Evolutionary conservation across 2,113 vertebrate genomes (phyloP).

Genomic region (Chroicocephalus ridibundus): DNA sequence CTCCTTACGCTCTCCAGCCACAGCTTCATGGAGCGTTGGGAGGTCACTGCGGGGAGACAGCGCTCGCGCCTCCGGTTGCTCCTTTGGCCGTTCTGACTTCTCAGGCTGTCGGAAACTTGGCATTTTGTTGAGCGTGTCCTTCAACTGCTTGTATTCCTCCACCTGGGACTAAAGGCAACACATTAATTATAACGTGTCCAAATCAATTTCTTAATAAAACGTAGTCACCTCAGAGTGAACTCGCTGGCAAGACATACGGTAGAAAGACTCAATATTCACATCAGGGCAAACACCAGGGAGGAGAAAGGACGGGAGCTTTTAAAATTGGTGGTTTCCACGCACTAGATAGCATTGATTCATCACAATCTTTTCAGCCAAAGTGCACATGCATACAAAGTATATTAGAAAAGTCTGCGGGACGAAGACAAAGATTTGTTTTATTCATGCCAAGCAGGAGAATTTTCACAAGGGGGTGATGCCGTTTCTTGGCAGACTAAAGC

Average conservation of each 20-base stretch:
- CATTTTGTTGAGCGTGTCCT: constrained; percentile 82
- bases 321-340: constrained; percentile 28
- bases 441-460: constrained; percentile 63
- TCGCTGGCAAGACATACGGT: background rate
- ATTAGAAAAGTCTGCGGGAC: constrained; percentile 46
- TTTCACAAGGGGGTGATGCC: constrained; percentile 48
- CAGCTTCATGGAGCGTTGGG: background rate
- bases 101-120: constrained; percentile 74
- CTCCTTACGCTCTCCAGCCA: constrained; percentile 12
- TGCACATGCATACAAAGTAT: constrained; percentile 69
- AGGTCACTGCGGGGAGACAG: background rate
- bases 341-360: background rate
- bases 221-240: background rate
- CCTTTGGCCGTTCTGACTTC: background rate
- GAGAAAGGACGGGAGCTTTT: background rate
- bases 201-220: background rate
- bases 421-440: constrained; percentile 59
- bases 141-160: constrained; percentile 89
- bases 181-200: background rate
- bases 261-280: background rate
- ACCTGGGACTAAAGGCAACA: constrained; percentile 84
- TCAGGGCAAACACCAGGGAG: background rate
- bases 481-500: constrained; percentile 38
- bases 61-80: background rate
- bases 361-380: constrained; percentile 38